These are phyloP conservation scores for Proisotoma minuta DNA, from an alignment of 2,888 invertebrate species.

Conservation along the genomic window DNA sequence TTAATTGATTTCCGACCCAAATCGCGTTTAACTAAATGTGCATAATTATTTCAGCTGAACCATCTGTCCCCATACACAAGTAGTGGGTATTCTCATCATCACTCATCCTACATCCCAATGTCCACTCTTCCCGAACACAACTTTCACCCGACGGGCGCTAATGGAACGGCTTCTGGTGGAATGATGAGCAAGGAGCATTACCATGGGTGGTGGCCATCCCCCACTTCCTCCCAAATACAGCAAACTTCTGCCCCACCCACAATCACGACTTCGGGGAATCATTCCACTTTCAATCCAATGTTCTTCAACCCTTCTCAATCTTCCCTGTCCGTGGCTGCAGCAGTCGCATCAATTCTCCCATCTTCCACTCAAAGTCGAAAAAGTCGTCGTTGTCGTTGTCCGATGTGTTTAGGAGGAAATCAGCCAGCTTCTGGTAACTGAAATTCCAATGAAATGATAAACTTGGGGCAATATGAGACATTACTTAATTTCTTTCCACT, in stretches of 20 bases:
- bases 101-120: constrained; percentile 38
- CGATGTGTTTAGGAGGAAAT: constrained; percentile 43
- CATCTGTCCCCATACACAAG: constrained; percentile 29
- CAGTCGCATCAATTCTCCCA: constrained; percentile 31
- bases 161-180: constrained; percentile 19
- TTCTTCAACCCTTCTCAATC: constrained; percentile 26
- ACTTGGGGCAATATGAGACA: neutral
- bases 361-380: constrained; percentile 31
- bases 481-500: neutral
- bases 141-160: constrained; percentile 15
- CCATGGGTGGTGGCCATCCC: constrained; percentile 44
- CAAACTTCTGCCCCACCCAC: constrained; percentile 31
- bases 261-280: constrained; percentile 20
- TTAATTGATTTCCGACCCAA: too few relatives aligned
- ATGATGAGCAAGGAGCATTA: constrained; percentile 40
- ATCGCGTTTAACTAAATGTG: neutral
- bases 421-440: constrained; percentile 41
- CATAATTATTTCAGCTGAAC: constrained; percentile 17
- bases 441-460: neutral
- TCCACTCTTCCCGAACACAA: constrained; percentile 16
- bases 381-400: constrained; percentile 46
- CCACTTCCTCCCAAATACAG: constrained; percentile 34
- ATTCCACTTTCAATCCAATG: constrained; percentile 24
- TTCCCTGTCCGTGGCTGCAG: constrained; percentile 32
- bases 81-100: constrained; percentile 22